Percentiles rank a stretch among this genome's conserved stretches.
These are phyloP conservation scores for Drosophila nigrodunni DNA, from an alignment of 1,140 invertebrate species.

Conservation along the genomic window DNA sequence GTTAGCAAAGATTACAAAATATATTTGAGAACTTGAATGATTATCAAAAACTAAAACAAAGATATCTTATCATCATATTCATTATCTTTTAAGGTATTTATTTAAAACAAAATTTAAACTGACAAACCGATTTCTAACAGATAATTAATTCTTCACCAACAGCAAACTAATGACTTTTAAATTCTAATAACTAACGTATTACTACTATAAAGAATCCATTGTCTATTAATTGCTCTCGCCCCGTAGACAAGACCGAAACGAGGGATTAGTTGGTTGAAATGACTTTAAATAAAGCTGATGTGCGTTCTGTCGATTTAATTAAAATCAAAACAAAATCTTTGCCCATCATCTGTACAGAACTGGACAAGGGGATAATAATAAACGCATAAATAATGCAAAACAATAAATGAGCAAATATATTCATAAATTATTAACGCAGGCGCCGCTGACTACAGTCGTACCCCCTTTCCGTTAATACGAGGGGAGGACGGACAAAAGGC, in stretches of 20 bases:
- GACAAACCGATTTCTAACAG: background rate
- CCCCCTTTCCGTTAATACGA: background rate
- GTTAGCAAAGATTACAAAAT: too few relatives aligned
- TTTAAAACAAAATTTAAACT: background rate
- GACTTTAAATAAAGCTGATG: slow-evolving; percentile 76
- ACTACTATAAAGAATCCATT: background rate
- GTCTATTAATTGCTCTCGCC: slow-evolving; percentile 17
- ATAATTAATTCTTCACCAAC: too few relatives aligned
- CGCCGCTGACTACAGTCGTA: slow-evolving; percentile 30
- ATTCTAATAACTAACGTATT: background rate
- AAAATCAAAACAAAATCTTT: slow-evolving; percentile 81
- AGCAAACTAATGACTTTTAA: background rate
- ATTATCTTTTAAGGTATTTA: too few relatives aligned
- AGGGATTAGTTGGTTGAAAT: slow-evolving; percentile 65
- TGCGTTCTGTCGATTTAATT: slow-evolving; percentile 76
- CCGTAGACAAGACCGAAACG: slow-evolving; percentile 4
- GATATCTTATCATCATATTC: too few relatives aligned
- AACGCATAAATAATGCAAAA: slow-evolving; percentile 81
- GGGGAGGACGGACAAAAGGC: slow-evolving; percentile 49
- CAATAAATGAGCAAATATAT: slow-evolving; percentile 83
- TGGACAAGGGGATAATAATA: slow-evolving; percentile 64
- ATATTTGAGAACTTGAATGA: too few relatives aligned
- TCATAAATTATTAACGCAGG: slow-evolving; percentile 78
- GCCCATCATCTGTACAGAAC: slow-evolving; percentile 26
- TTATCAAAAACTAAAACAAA: too few relatives aligned